A percentile compares a stretch with the other conserved stretches of the same genome.
These are phyloP conservation scores for Silurus aristotelis DNA, from an alignment of 2,797 vertebrate species.

Conservation along the genomic window DNA sequence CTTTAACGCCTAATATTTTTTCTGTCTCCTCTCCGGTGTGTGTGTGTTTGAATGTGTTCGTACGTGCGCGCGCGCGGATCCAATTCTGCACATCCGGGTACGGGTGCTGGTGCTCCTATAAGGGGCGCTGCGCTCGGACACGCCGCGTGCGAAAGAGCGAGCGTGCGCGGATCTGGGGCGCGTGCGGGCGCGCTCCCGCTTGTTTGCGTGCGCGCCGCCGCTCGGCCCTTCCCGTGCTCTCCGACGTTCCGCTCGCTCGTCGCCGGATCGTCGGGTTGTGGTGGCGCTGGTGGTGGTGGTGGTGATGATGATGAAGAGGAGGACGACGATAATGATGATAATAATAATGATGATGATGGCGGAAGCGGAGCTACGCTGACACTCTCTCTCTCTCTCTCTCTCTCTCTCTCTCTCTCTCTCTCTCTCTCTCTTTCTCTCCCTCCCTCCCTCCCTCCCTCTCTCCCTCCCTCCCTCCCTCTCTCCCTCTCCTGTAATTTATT, in stretches of 20 bases:
- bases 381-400: conserved; percentile 71
- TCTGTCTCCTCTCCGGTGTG: neutral
- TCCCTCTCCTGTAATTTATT: conserved; percentile 44
- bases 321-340: neutral
- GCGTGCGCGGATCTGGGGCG: conserved; percentile 32
- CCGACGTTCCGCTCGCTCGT: conserved; percentile 13
- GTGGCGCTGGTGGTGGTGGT: neutral
- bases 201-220: conserved; percentile 70
- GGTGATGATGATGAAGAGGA: neutral
- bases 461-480: conserved; percentile 64
- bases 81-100: neutral
- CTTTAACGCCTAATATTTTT: neutral
- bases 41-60: neutral
- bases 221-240: conserved; percentile 58
- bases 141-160: neutral
- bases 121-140: conserved; percentile 27
- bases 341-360: conserved; percentile 72
- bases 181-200: conserved; percentile 58
- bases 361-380: conserved; percentile 78
- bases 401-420: conserved; percentile 63
- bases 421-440: too few relatives aligned
- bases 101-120: conserved; percentile 7
- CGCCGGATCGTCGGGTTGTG: conserved; percentile 40
- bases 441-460: conserved; percentile 62
- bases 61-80: neutral